These are phyloP conservation scores for Pipistrellus pygmaeus DNA, from an alignment of 2,797 vertebrate species.

Conservation along the genomic window DNA sequence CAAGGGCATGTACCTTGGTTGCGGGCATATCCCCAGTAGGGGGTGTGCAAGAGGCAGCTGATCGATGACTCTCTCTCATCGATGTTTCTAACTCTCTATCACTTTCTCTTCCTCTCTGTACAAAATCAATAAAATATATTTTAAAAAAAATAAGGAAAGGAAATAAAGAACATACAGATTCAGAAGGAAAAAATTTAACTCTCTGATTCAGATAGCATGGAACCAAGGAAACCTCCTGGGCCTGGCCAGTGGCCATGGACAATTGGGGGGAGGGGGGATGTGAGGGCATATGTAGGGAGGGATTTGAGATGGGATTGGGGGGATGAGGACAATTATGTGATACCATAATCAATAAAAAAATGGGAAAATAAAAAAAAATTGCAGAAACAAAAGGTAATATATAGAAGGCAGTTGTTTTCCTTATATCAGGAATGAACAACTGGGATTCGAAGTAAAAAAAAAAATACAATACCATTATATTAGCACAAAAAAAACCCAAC, in stretches of 20 bases:
- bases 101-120: too few species aligned
- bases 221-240: neutral
- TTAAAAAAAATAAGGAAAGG: neutral
- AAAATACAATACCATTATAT: neutral
- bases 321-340: too few species aligned
- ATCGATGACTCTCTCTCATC: too few species aligned
- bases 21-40: too few species aligned
- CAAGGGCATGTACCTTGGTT: too few species aligned
- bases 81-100: too few species aligned
- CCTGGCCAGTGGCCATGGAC: too few species aligned
- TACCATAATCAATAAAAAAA: too few species aligned
- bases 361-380: neutral
- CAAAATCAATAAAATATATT: too few species aligned
- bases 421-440: neutral
- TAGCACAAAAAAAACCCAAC: neutral
- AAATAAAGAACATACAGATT: neutral
- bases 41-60: too few species aligned
- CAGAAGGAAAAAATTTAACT: neutral
- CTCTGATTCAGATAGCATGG: neutral
- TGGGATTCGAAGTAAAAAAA: slow-evolving; percentile 35
- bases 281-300: neutral
- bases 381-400: neutral
- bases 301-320: neutral
- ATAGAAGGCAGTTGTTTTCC: neutral
- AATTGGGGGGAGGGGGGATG: too few species aligned